A percentile compares a stretch with the other conserved stretches of the same genome.
These are phyloP conservation scores for Perca flavescens DNA, from an alignment of 2,113 vertebrate species.

Conservation along the genomic window DNA sequence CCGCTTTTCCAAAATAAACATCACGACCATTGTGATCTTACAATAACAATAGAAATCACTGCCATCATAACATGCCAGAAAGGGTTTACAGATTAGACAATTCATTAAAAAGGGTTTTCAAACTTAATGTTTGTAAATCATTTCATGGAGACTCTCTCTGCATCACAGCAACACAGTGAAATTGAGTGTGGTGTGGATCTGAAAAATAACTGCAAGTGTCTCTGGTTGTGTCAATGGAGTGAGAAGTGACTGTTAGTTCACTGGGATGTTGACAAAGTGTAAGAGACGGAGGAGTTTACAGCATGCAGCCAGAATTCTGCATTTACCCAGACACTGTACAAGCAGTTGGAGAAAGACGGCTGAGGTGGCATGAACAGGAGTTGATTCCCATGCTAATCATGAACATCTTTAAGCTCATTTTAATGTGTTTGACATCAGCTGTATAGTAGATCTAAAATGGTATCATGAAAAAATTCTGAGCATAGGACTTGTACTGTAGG, in stretches of 20 bases:
- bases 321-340: slow-evolving; percentile 34
- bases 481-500: not conserved
- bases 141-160: slow-evolving; percentile 17
- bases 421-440: slow-evolving; percentile 1
- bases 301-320: slow-evolving; percentile 27
- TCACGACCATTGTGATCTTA: slow-evolving; percentile 38
- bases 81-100: slow-evolving; percentile 31
- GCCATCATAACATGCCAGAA: slow-evolving; percentile 60
- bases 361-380: slow-evolving; percentile 32
- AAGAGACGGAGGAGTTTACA: slow-evolving; percentile 45
- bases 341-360: slow-evolving; percentile 29
- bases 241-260: slow-evolving; percentile 41
- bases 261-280: slow-evolving; percentile 10
- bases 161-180: not conserved
- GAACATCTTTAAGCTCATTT: slow-evolving; percentile 18
- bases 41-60: slow-evolving; percentile 64
- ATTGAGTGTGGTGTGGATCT: slow-evolving; percentile 10
- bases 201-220: slow-evolving; percentile 48
- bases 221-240: slow-evolving; percentile 34
- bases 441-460: not conserved
- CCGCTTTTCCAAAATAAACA: slow-evolving; percentile 55
- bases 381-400: slow-evolving; percentile 44
- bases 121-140: slow-evolving; percentile 37
- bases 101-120: slow-evolving; percentile 55
- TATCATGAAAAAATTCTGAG: not conserved